Percentiles rank a stretch among this genome's conserved stretches.
phyloP scores from a whole-genome alignment of 1,140 invertebrate genomes.

The Whitmania pigra region DNA sequence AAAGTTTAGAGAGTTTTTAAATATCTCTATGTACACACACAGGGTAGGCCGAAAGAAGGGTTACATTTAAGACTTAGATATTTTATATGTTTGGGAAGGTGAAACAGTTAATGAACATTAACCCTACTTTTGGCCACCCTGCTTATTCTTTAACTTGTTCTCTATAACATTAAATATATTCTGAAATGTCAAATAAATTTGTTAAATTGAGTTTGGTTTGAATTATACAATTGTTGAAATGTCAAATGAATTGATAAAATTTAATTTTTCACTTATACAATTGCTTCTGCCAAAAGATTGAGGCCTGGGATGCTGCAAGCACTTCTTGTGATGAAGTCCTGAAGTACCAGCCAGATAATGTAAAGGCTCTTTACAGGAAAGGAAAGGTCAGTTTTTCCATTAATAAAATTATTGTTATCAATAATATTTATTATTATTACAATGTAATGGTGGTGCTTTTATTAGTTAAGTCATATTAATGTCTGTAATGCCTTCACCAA shows the following conservation, averaged over 20 bases:
- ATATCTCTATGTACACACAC: background rate
- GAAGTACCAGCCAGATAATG: slow-evolving; percentile 66
- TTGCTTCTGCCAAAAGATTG: slow-evolving; percentile 38
- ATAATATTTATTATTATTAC: background rate
- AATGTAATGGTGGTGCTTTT: background rate
- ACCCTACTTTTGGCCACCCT: too few relatives aligned
- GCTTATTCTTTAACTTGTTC: background rate
- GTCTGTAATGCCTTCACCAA: too few relatives aligned
- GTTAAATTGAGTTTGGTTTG: too few relatives aligned
- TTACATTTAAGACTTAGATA: too few relatives aligned
- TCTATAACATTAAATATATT: background rate
- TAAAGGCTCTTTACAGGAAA: slow-evolving; percentile 77
- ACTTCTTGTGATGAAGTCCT: slow-evolving; percentile 66
- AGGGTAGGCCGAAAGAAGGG: too few relatives aligned
- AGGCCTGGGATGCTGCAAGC: slow-evolving; percentile 65
- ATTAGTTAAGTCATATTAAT: background rate
- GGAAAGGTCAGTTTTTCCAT: slow-evolving; percentile 48
- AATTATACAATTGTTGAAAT: slow-evolving; percentile 2
- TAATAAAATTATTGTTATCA: background rate
- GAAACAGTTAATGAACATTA: too few relatives aligned
- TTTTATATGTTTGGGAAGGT: too few relatives aligned
- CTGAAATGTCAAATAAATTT: background rate
- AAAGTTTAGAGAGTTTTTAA: too few relatives aligned
- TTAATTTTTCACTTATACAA: background rate
- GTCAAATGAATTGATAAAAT: too few relatives aligned